Conservation (phyloP, 2,113 vertebrate species). For the Petaurus breviceps region DNA sequence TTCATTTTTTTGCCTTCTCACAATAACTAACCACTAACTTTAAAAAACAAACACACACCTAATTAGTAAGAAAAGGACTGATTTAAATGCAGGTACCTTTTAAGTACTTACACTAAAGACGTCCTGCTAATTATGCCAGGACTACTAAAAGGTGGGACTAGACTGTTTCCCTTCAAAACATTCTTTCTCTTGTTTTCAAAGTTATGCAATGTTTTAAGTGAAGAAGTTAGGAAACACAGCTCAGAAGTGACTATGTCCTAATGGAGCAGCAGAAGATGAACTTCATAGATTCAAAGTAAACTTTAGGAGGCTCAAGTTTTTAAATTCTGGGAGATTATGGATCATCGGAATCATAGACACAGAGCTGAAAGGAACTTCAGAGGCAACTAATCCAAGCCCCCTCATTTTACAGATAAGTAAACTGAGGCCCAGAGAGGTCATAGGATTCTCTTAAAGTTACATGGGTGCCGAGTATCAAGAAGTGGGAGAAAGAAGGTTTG, state of each 20-base stretch:
- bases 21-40: constrained; percentile 10
- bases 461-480: background rate
- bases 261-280: background rate
- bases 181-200: constrained; percentile 37
- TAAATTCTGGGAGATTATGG: background rate
- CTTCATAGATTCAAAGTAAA: background rate
- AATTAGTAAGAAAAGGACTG: background rate
- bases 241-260: constrained; percentile 12
- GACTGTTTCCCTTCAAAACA: background rate
- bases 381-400: background rate
- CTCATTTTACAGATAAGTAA: background rate
- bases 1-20: constrained; percentile 14
- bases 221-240: constrained; percentile 33
- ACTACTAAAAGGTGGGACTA: background rate
- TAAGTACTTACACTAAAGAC: background rate
- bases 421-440: background rate
- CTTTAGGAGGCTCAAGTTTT: background rate
- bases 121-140: background rate
- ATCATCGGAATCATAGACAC: background rate
- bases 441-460: background rate
- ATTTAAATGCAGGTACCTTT: background rate
- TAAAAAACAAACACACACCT: background rate
- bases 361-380: background rate
- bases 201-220: constrained; percentile 18
- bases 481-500: constrained; percentile 23